Percentiles rank a stretch among this genome's conserved stretches.
phyloP scores from a whole-genome alignment of 2,888 invertebrate genomes.

The Cheilosia grossa region DNA sequence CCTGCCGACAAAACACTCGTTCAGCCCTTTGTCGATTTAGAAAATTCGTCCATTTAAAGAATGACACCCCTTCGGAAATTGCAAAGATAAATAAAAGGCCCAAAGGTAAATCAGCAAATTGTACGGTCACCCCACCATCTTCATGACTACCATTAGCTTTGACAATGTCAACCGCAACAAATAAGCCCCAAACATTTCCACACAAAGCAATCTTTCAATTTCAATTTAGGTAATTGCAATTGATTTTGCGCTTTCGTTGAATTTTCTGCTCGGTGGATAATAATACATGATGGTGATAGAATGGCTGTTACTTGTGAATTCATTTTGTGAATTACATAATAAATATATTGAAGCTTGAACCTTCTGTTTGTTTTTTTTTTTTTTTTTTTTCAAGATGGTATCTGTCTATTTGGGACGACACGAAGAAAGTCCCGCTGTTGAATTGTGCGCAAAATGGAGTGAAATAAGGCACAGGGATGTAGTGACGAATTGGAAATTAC shows the following conservation, averaged over 20 bases:
- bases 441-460: background rate
- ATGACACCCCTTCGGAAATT: background rate
- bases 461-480: background rate
- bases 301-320: background rate
- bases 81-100: background rate
- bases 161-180: constrained; percentile 50
- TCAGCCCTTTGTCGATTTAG: background rate
- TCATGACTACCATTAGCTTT: constrained; percentile 35
- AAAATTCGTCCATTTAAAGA: background rate
- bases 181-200: constrained; percentile 49
- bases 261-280: background rate
- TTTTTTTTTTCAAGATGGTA: background rate
- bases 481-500: too few species aligned
- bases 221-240: constrained; percentile 55
- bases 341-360: constrained; percentile 3
- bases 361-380: constrained; percentile 22
- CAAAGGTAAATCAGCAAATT: constrained; percentile 30
- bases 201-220: constrained; percentile 61
- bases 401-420: background rate
- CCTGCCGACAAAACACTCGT: background rate
- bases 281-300: constrained; percentile 1
- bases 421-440: background rate
- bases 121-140: constrained; percentile 9
- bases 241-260: constrained; percentile 41
- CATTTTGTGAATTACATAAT: constrained; percentile 50